Evolutionary conservation across 1,140 invertebrate genomes (phyloP), one percentile per base, ranked within the genome.

Genomic region (Drosophila jambulina): DNA sequence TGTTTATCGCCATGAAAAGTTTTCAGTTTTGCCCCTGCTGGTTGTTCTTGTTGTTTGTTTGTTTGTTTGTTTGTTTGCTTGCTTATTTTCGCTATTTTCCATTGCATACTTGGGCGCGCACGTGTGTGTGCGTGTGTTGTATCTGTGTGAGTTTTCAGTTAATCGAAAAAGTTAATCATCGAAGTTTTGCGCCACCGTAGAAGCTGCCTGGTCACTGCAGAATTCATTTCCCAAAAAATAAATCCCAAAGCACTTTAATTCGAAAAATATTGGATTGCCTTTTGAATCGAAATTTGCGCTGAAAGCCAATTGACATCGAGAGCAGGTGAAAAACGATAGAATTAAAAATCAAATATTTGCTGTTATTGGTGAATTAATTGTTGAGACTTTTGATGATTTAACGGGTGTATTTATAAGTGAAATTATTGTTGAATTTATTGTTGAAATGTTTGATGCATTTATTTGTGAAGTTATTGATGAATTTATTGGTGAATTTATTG

Each of bases 121-220:
- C 53, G 36, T 42, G 45, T 76, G 54, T 68, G 46, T 67, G 59
- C 56, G 75, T 59, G 68, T 38, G 43, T 70, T 43, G 46, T 81
- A 46, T 81, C 68, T 85, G 78, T 59, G 82, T 58, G 82, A 77
- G 72, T 87, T 84, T 88, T 78, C 77, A 88, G 84, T 87, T 87
- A 87, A 87, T 87, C 84, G 84, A 87, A 87, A 87, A 87, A 87
- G 84, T 87, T 87, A 87, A 87, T 87, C 84, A 87, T 88, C 85
- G 84, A 87, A 87, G 83, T 87, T 87, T 87, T 68, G 82, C 63
- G 48, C 17, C 63, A 40, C 38, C 36, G 48, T 23, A 70, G 74
- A 61, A 82, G 61, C 56, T 82, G 82, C 82, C 59, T 62, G 79
- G 79, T 86, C 82, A 86, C 61, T 79, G 67, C 34, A 21, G 80